A percentile compares a stretch with the other conserved stretches of the same genome.
These are phyloP conservation scores for Suricata suricatta DNA, from an alignment of 2,113 vertebrate species.

Conservation along the genomic window DNA sequence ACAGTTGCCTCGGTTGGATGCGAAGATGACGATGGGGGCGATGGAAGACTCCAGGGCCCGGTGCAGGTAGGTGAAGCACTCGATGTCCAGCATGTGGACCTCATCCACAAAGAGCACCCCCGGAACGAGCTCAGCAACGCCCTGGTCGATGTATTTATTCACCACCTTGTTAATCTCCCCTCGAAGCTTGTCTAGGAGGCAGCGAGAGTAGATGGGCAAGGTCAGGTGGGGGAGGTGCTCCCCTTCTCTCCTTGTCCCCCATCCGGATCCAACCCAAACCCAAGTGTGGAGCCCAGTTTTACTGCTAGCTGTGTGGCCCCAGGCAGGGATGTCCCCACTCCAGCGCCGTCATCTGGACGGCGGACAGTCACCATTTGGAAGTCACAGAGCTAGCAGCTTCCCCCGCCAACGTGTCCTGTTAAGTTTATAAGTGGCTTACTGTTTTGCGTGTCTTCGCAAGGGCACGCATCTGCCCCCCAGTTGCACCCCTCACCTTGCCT, in stretches of 20 bases:
- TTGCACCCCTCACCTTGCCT: not conserved
- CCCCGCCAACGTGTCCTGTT: not conserved
- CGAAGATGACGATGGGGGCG: conserved; percentile 97
- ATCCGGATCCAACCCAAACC: not conserved
- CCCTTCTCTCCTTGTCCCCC: not conserved
- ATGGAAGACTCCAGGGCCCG: conserved; percentile 96
- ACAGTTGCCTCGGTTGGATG: conserved; percentile 97
- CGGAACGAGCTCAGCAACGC: conserved; percentile 96
- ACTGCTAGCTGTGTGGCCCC: not conserved
- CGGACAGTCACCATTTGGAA: not conserved
- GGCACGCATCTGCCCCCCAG: accelerated
- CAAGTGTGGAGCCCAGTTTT: too few relatives aligned
- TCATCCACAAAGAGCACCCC: conserved; percentile 98
- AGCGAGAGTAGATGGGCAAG: not conserved
- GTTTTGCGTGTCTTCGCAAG: not conserved
- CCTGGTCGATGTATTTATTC: conserved; percentile 99
- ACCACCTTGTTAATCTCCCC: conserved; percentile 99
- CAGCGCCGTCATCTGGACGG: not conserved
- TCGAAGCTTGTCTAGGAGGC: conserved; percentile 93
- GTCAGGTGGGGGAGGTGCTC: accelerated
- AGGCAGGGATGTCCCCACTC: not conserved
- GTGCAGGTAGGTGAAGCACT: conserved; percentile 99
- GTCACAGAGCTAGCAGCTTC: not conserved
- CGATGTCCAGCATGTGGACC: conserved; percentile 99
- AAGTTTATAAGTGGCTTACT: not conserved